These are phyloP conservation scores for Dendroctonus valens DNA, from an alignment of 1,140 invertebrate species.

Conservation along the genomic window DNA sequence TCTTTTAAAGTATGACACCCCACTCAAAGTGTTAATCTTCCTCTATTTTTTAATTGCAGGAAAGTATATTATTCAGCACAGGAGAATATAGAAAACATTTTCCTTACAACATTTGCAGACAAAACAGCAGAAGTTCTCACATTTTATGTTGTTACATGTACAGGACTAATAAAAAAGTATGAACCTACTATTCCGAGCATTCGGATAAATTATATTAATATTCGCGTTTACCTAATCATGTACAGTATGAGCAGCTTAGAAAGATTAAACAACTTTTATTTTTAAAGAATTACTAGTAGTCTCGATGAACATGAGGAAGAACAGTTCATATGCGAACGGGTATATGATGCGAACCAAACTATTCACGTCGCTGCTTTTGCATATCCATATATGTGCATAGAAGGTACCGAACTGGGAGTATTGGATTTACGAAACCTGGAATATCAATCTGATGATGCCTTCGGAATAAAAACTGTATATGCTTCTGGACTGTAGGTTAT, in stretches of 20 bases:
- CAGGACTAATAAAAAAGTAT: constrained; percentile 19
- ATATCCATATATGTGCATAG: constrained; percentile 18
- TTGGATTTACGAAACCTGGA: constrained; percentile 20
- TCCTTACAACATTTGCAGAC: constrained; percentile 5
- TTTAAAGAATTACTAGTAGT: too few relatives aligned
- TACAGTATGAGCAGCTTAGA: too few relatives aligned
- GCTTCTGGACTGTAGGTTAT: constrained; percentile 18
- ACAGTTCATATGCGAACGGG: too few relatives aligned
- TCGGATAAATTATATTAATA: too few relatives aligned
- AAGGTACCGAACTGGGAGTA: constrained; percentile 11
- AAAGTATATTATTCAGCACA: neutral
- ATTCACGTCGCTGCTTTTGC: too few relatives aligned
- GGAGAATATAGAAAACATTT: neutral
- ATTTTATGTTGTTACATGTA: constrained; percentile 12
- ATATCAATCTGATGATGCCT: constrained; percentile 1
- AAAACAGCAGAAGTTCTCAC: neutral
- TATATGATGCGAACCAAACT: too few relatives aligned
- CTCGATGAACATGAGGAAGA: too few relatives aligned
- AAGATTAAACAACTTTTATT: too few relatives aligned
- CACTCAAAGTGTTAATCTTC: neutral
- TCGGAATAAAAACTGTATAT: constrained; percentile 15
- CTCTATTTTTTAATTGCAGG: neutral
- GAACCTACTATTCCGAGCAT: neutral
- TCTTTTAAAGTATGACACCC: neutral
- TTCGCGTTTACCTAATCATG: too few relatives aligned